Conservation (phyloP, 2,113 vertebrate genomes). For the Gallinago jamesoni region DNA sequence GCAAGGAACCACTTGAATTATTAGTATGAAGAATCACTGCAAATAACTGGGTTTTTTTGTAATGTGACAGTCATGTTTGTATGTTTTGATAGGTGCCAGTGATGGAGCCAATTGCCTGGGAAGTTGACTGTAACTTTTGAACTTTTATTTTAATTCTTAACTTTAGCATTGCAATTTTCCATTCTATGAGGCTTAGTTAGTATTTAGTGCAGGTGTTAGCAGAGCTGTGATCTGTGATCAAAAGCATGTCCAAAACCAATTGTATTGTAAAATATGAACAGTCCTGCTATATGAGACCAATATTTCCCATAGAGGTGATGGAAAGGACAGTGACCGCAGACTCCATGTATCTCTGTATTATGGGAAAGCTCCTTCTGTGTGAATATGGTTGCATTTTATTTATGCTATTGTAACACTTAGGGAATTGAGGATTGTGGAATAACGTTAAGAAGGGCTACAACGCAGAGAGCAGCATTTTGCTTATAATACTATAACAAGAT, state of each 20-base stretch:
- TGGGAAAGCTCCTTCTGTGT: constrained; percentile 58
- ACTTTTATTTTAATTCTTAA: constrained; percentile 70
- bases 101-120: constrained; percentile 63
- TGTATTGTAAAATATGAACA: constrained; percentile 60
- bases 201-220: constrained; percentile 71
- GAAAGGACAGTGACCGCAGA: constrained; percentile 38
- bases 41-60: constrained; percentile 63
- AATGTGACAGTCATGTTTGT: constrained; percentile 69
- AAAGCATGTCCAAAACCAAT: constrained; percentile 67
- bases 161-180: constrained; percentile 67
- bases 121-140: constrained; percentile 69
- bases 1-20: constrained; percentile 72
- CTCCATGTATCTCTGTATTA: constrained; percentile 36
- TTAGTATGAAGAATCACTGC: constrained; percentile 68
- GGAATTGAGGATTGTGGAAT: constrained; percentile 26
- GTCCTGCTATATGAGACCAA: constrained; percentile 56
- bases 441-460: neutral
- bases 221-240: constrained; percentile 71
- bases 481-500: neutral
- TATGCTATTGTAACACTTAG: constrained; percentile 51
- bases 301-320: constrained; percentile 51
- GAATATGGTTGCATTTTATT: constrained; percentile 62
- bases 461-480: constrained; percentile 28
- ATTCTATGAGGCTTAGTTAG: constrained; percentile 73
- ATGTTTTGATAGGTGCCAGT: constrained; percentile 64